These are phyloP conservation scores for Rhamphomyia laevipes DNA, from an alignment of 2,888 invertebrate species.

Conservation along the genomic window DNA sequence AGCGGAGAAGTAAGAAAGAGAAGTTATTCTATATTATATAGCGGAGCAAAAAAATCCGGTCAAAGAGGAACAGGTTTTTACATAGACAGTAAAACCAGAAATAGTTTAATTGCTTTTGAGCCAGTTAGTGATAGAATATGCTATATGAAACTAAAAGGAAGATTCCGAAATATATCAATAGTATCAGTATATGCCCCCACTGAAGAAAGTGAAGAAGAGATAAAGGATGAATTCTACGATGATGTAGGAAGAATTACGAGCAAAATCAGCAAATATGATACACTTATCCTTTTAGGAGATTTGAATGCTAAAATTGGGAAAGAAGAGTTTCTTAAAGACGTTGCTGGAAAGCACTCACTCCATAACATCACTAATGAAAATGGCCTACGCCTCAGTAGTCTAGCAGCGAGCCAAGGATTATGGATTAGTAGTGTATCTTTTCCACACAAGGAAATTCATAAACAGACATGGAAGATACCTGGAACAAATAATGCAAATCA, in stretches of 20 bases:
- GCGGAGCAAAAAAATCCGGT: background rate
- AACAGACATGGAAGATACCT: background rate
- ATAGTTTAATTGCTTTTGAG: background rate
- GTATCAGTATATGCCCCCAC: background rate
- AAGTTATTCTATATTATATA: background rate
- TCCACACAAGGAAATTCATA: background rate
- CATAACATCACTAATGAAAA: background rate
- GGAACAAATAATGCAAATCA: background rate
- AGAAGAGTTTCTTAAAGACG: background rate
- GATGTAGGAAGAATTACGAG: background rate
- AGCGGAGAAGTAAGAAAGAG: background rate
- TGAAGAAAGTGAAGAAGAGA: background rate
- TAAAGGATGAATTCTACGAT: background rate
- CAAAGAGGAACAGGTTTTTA: background rate
- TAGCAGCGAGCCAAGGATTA: background rate
- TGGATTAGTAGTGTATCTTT: background rate
- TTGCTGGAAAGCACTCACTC: background rate
- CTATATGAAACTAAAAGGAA: background rate
- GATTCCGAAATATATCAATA: background rate
- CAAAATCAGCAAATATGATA: background rate
- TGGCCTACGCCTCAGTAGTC: background rate
- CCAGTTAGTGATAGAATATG: background rate
- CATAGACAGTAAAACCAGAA: background rate
- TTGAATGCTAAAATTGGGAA: background rate
- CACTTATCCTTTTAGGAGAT: background rate